phyloP scores from a whole-genome alignment of 37 sponge, comb jelly and placozoan genomes.

The Oopsacas minuta region DNA sequence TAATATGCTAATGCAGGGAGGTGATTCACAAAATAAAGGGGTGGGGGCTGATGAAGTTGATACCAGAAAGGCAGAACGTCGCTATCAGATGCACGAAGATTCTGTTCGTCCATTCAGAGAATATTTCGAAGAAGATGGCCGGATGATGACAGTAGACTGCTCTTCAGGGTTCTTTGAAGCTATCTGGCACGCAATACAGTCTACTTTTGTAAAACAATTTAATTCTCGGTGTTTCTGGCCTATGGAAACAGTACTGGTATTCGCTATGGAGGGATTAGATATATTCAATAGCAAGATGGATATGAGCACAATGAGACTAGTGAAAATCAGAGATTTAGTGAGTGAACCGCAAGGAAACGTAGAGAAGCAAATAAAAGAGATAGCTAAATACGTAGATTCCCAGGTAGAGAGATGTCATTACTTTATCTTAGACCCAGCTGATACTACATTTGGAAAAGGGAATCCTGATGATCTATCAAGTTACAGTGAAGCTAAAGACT shows the following conservation, averaged over 20 bases:
- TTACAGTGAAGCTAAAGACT: neutral
- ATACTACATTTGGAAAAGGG: constrained; percentile 23
- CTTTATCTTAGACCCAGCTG: constrained; percentile 49
- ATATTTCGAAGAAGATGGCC: constrained; percentile 31
- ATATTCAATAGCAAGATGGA: constrained; percentile 38
- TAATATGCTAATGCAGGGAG: constrained; percentile 8
- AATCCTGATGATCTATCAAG: constrained; percentile 19
- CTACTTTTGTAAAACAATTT: constrained; percentile 25
- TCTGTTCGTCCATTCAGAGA: constrained; percentile 34
- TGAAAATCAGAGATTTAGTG: constrained; percentile 29
- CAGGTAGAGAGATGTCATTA: constrained; percentile 34
- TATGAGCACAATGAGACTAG: constrained; percentile 28
- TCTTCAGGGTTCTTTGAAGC: constrained; percentile 44
- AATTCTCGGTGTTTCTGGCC: constrained; percentile 37
- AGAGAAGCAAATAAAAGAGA: constrained; percentile 28
- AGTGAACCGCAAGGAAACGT: constrained; percentile 27
- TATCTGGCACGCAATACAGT: constrained; percentile 41
- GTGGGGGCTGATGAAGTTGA: neutral
- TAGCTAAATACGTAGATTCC: constrained; percentile 35
- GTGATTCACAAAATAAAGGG: neutral
- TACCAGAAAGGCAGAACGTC: constrained; percentile 26
- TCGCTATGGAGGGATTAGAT: constrained; percentile 47
- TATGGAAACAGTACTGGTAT: constrained; percentile 48
- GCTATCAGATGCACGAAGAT: constrained; percentile 40
- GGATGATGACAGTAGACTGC: constrained; percentile 54